A percentile compares a stretch with the other conserved stretches of the same genome.
Conservation (phyloP, 2,888 invertebrate genomes). For the Drosophila setosimentum region DNA sequence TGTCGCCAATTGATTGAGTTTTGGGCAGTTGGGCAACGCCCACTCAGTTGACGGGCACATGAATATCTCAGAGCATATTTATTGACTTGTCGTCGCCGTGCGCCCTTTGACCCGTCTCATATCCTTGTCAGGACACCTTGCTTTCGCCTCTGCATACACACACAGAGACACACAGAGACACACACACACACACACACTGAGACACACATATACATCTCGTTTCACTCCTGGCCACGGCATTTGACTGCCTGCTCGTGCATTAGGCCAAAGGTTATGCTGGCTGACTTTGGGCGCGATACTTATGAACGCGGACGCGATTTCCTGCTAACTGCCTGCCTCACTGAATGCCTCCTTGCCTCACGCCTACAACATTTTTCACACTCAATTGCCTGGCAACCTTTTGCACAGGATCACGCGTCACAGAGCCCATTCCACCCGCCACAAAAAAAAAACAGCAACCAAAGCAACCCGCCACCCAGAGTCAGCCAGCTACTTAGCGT, state of each 20-base stretch:
- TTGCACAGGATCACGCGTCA: conserved; percentile 75
- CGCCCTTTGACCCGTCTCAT: conserved; percentile 68
- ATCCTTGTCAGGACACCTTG: conserved; percentile 60
- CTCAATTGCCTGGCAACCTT: conserved; percentile 80
- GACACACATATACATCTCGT: neutral
- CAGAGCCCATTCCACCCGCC: conserved; percentile 12
- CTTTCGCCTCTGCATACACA: conserved; percentile 1
- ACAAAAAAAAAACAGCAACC: neutral
- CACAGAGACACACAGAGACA: neutral
- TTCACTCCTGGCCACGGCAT: conserved; percentile 54
- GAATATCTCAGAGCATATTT: conserved; percentile 72
- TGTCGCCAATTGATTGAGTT: conserved; percentile 66
- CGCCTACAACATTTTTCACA: conserved; percentile 77
- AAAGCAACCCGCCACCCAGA: conserved; percentile 14
- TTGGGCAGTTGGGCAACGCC: conserved; percentile 30
- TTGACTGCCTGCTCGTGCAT: conserved; percentile 77
- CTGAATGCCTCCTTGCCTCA: conserved; percentile 28
- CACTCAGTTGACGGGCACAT: conserved; percentile 38
- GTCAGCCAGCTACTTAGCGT: conserved; percentile 69
- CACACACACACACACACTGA: neutral
- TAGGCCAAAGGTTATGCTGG: conserved; percentile 67
- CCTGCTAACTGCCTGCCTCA: conserved; percentile 11
- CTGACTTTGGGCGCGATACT: conserved; percentile 58
- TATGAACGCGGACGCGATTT: conserved; percentile 48
- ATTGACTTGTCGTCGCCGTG: conserved; percentile 70